These are phyloP conservation scores for Hartigia nigra DNA, from an alignment of 2,888 invertebrate genomes.

Conservation along the genomic window DNA sequence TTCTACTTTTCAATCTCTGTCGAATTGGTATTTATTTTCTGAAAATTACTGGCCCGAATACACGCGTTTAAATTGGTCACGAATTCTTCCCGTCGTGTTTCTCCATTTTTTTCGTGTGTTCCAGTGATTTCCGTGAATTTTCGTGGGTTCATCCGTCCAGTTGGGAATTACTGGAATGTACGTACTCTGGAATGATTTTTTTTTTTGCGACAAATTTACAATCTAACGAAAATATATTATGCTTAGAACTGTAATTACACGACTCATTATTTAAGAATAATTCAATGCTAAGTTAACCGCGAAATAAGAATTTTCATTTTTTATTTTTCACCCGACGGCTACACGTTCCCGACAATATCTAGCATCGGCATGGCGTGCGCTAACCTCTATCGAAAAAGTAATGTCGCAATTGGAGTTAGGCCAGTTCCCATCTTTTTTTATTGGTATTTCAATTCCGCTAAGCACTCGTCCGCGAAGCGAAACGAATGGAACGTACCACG, in stretches of 20 bases:
- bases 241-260: neutral
- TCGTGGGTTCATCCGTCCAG: neutral
- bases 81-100: neutral
- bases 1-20: neutral
- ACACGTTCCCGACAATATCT: neutral
- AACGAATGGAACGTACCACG: neutral
- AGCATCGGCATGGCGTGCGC: neutral
- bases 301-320: neutral
- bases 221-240: neutral
- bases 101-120: neutral
- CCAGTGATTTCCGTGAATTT: neutral
- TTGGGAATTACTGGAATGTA: neutral
- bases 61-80: neutral
- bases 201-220: neutral
- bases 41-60: neutral
- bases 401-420: neutral
- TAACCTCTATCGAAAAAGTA: neutral
- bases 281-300: neutral
- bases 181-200: neutral
- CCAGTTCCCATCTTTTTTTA: neutral
- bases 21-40: neutral
- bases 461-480: neutral
- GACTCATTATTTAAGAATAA: neutral
- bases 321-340: neutral
- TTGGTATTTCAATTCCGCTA: neutral